phyloP scores from a whole-genome alignment of 2,113 vertebrate genomes.

The Albula goreensis region DNA sequence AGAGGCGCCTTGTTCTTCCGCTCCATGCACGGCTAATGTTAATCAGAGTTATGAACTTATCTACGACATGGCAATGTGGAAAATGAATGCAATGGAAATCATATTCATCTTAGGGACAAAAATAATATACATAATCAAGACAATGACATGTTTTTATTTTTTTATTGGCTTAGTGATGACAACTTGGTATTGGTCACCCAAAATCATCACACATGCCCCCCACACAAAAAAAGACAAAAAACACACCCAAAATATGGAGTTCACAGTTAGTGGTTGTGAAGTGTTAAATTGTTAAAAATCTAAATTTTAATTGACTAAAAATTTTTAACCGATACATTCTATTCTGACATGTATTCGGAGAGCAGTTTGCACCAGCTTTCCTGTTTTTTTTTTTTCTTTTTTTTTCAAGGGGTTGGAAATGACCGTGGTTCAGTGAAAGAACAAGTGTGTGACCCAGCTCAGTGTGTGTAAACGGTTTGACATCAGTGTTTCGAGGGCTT shows the following conservation, averaged over 20 bases:
- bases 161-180: neutral
- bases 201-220: neutral
- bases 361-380: neutral
- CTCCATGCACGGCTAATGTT: neutral
- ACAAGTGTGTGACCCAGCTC: slow-evolving; percentile 58
- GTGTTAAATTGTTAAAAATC: too few species aligned
- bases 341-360: neutral
- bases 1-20: too few species aligned
- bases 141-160: neutral
- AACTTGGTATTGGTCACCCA: neutral
- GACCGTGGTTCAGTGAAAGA: slow-evolving; percentile 53
- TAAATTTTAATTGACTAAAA: too few species aligned
- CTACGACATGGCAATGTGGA: too few species aligned
- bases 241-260: too few species aligned
- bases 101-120: too few species aligned
- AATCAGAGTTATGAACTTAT: neutral
- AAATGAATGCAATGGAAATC: too few species aligned
- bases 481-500: slow-evolving; percentile 68
- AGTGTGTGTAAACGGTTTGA: slow-evolving; percentile 71
- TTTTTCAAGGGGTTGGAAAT: neutral
- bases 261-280: too few species aligned
- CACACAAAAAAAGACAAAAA: too few species aligned
- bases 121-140: neutral
- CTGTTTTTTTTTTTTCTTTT: neutral
- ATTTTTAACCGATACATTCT: too few species aligned